Conservation (phyloP, 2,797 vertebrate species). For the Masticophis lateralis region DNA sequence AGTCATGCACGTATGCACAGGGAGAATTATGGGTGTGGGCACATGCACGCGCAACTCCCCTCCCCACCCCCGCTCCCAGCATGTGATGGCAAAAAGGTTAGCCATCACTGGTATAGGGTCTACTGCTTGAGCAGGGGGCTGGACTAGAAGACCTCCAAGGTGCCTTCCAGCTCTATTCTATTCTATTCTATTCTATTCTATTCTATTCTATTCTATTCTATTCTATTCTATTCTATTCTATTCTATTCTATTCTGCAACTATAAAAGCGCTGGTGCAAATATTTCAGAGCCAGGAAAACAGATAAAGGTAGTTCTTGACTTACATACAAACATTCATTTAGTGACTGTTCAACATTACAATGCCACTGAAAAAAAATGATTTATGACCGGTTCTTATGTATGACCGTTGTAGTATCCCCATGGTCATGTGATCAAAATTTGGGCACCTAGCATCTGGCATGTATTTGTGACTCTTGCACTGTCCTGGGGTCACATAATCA, state of each 20-base stretch:
- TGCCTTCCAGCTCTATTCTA: no score
- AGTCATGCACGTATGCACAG: no score
- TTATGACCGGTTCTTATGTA: neutral
- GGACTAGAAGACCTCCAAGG: no score
- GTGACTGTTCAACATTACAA: neutral
- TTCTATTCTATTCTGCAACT: neutral
- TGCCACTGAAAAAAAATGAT: neutral
- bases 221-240: no score
- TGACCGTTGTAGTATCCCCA: neutral
- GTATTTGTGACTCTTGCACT: neutral
- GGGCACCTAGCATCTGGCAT: neutral
- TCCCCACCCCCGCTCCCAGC: no score
- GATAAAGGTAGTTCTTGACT: neutral
- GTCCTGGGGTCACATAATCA: neutral
- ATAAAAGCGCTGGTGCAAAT: neutral
- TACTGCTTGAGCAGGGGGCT: no score
- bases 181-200: no score
- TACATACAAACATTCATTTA: neutral
- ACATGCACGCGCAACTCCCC: accelerated
- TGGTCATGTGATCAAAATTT: neutral
- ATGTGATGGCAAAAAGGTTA: no score
- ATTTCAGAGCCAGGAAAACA: neutral
- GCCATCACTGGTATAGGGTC: no score
- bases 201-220: no score
- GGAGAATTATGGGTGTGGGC: no score